Conservation (phyloP, 2,797 vertebrate species). For the Todus mexicanus region DNA sequence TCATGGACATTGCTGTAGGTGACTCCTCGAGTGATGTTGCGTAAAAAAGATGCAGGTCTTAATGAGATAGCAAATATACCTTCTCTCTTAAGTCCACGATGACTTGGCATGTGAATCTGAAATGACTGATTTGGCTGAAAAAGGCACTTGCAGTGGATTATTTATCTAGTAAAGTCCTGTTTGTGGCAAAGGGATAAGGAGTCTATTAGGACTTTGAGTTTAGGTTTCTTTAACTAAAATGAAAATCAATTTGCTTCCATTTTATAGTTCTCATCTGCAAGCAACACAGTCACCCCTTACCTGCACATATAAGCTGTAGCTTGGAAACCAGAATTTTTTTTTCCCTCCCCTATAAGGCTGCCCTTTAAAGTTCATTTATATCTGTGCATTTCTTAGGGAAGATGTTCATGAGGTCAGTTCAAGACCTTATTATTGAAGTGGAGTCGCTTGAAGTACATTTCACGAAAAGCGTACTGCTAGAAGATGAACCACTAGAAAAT, state of each 20-base stretch:
- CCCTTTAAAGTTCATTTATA: constrained; percentile 66
- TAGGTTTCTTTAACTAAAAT: background rate
- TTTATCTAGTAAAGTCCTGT: background rate
- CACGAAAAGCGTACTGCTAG: background rate
- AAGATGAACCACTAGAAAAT: constrained; percentile 26
- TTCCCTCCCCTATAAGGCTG: background rate
- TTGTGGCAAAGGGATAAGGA: background rate
- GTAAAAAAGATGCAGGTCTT: background rate
- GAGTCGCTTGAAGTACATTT: constrained; percentile 36
- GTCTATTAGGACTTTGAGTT: background rate
- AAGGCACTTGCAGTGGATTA: background rate
- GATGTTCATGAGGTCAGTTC: constrained; percentile 41
- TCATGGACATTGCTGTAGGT: background rate
- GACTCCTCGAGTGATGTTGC: background rate
- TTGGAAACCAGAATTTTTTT: background rate
- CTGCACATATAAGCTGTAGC: background rate
- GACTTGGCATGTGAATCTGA: background rate
- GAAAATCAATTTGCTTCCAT: background rate
- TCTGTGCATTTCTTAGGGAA: constrained; percentile 37
- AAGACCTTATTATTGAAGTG: constrained; percentile 52
- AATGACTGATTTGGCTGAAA: background rate
- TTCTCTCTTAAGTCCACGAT: background rate
- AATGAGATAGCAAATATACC: no score
- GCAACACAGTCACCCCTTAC: background rate
- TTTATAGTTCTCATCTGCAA: background rate